These are phyloP conservation scores for Imbricaverruca yamaguchii DNA, from an alignment of 2,888 invertebrate species.

Conservation along the genomic window DNA sequence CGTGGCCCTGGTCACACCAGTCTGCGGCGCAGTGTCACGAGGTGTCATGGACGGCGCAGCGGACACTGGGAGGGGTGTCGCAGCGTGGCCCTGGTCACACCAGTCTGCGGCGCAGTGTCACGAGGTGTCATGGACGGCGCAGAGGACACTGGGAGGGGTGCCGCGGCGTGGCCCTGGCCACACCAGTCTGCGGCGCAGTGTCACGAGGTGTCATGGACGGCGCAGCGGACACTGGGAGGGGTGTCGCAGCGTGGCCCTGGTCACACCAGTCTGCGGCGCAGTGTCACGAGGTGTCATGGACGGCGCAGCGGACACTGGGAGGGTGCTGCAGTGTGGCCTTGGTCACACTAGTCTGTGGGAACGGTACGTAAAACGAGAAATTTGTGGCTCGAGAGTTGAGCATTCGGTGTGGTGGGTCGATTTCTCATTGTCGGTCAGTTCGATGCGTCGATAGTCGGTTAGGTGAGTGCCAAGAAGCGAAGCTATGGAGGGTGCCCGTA, in stretches of 20 bases:
- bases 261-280: background rate
- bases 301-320: constrained; percentile 47
- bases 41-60: constrained; percentile 41
- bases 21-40: background rate
- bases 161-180: background rate
- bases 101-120: background rate
- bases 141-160: constrained; percentile 44
- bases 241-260: background rate
- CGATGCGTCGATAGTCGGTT: too few relatives aligned
- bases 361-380: too few relatives aligned
- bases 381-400: too few relatives aligned
- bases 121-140: constrained; percentile 37
- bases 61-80: constrained; percentile 42
- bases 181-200: background rate
- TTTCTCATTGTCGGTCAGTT: too few relatives aligned
- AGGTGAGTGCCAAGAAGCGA: too few relatives aligned
- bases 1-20: background rate
- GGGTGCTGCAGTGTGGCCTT: background rate
- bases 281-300: too few relatives aligned
- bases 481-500: too few relatives aligned
- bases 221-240: constrained; percentile 49
- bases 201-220: background rate
- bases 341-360: constrained; percentile 14
- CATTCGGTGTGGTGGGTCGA: too few relatives aligned
- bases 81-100: background rate